Percentiles rank a stretch among this genome's conserved stretches.
These are phyloP conservation scores for Nasonia vitripennis DNA, from an alignment of 1,140 invertebrate genomes.

Conservation along the genomic window DNA sequence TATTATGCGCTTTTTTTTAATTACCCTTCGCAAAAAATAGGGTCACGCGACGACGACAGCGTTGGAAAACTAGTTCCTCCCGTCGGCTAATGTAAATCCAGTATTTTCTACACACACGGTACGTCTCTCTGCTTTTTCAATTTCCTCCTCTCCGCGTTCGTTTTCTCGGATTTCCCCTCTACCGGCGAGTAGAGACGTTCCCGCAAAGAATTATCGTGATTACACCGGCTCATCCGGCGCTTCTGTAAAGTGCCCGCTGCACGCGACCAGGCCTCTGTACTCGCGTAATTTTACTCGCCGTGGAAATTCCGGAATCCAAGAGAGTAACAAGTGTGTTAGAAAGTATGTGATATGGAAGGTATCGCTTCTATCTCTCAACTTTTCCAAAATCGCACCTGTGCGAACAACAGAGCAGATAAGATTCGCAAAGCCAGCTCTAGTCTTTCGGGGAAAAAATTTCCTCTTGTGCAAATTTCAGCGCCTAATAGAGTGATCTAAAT, in stretches of 20 bases:
- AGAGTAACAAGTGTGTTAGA: too few species aligned
- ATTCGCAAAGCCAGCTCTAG: too few species aligned
- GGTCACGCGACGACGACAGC: background rate
- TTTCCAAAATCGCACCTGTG: too few species aligned
- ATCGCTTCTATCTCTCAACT: too few species aligned
- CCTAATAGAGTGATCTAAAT: background rate
- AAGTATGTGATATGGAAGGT: too few species aligned
- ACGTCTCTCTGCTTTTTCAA: constrained; percentile 13
- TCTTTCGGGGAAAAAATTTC: background rate
- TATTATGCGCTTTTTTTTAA: background rate
- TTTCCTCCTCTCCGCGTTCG: constrained; percentile 25
- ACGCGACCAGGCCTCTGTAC: background rate
- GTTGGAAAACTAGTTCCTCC: background rate
- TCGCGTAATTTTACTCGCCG: too few species aligned
- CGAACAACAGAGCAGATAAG: too few species aligned
- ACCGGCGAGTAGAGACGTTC: background rate
- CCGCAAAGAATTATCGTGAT: constrained; percentile 40
- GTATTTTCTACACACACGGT: background rate
- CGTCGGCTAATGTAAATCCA: background rate
- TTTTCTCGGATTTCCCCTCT: constrained; percentile 25
- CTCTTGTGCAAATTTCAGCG: background rate
- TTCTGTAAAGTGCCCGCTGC: constrained; percentile 19
- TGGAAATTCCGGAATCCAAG: too few species aligned
- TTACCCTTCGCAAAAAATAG: background rate
- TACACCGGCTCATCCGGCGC: constrained; percentile 26